Conservation (phyloP, 2,888 invertebrate species). For the Carabus problematicus region DNA sequence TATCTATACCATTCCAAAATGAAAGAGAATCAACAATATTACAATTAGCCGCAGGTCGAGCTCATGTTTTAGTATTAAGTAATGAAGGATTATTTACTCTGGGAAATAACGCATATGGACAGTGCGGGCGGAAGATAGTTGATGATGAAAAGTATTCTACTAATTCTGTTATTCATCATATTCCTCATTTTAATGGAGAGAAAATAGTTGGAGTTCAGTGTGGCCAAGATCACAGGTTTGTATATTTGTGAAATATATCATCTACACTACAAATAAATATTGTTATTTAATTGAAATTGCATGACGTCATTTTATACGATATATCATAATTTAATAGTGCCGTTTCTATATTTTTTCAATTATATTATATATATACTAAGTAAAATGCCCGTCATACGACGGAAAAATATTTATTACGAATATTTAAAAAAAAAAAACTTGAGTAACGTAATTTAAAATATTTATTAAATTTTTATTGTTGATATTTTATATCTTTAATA, state of each 20-base stretch:
- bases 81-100: conserved; percentile 75
- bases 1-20: conserved; percentile 71
- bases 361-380: too few species aligned
- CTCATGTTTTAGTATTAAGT: conserved; percentile 83
- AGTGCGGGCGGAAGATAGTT: conserved; percentile 86
- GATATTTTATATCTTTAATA: too few species aligned
- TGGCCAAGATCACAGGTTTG: conserved; percentile 89
- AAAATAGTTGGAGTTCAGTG: conserved; percentile 75
- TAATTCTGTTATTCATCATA: conserved; percentile 71
- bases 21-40: conserved; percentile 63
- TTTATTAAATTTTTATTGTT: too few species aligned
- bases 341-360: too few species aligned
- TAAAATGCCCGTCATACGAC: too few species aligned
- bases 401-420: too few species aligned
- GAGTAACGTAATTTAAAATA: too few species aligned
- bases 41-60: conserved; percentile 81
- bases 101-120: conserved; percentile 94
- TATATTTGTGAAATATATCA: neutral
- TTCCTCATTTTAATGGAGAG: conserved; percentile 69
- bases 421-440: too few species aligned
- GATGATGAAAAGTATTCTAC: conserved; percentile 76
- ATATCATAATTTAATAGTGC: conserved; percentile 43
- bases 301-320: conserved; percentile 5
- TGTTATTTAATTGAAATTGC: neutral
- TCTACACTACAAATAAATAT: too few species aligned